Conservation (phyloP, 2,888 invertebrate species). For the Embidobia sp. region DNA sequence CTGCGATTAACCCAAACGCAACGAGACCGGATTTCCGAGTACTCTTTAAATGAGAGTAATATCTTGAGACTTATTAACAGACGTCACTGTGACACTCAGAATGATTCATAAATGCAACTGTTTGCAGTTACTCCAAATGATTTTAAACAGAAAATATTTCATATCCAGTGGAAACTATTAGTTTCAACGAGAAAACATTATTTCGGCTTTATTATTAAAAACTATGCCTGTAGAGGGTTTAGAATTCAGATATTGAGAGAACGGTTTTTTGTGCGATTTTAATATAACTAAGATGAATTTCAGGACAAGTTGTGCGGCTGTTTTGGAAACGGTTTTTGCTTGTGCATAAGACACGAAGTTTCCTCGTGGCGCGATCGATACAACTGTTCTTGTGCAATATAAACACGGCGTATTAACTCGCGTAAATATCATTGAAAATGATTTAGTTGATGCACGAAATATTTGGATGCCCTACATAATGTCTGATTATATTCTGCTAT, state of each 20-base stretch:
- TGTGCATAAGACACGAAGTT: slow-evolving; percentile 46
- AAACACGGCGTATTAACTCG: slow-evolving; percentile 45
- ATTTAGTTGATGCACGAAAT: slow-evolving; percentile 30
- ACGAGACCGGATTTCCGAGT: not conserved
- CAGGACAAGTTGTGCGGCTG: slow-evolving; percentile 10
- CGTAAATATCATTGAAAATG: slow-evolving; percentile 49
- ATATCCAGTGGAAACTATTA: too few species aligned
- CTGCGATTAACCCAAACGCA: slow-evolving; percentile 2
- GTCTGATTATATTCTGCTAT: slow-evolving; percentile 11
- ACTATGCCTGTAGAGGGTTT: too few species aligned
- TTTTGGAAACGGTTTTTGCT: slow-evolving; percentile 48
- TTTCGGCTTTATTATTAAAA: too few species aligned
- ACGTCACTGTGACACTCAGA: too few species aligned
- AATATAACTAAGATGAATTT: slow-evolving; percentile 44
- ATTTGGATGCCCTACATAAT: slow-evolving; percentile 17
- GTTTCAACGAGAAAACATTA: too few species aligned
- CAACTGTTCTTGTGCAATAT: slow-evolving; percentile 48
- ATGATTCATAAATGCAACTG: too few species aligned
- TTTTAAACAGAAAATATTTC: too few species aligned
- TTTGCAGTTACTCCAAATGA: too few species aligned
- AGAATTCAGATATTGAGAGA: too few species aligned
- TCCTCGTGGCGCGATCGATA: slow-evolving; percentile 46
- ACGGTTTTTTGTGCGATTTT: slow-evolving; percentile 16
- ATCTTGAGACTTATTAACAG: too few species aligned
- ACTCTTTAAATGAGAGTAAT: too few species aligned